phyloP scores from a whole-genome alignment of 2,888 invertebrate genomes.

The Gasteruption jaculator region DNA sequence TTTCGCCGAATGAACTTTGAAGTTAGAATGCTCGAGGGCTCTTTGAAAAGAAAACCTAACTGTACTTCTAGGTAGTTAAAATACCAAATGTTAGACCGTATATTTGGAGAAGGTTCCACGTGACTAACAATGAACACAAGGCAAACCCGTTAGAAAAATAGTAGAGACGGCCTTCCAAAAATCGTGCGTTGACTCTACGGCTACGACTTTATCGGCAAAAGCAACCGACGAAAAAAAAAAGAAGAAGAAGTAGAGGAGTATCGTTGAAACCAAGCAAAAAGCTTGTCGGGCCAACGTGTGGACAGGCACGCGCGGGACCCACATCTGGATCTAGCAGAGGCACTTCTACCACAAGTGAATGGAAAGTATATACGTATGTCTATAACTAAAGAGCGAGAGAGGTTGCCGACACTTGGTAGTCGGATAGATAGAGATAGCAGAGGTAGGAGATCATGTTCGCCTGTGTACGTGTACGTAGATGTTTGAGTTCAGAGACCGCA shows the following conservation, averaged over 20 bases:
- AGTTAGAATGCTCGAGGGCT: too few species aligned
- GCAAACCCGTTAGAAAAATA: too few species aligned
- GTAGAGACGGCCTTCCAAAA: conserved; percentile 16
- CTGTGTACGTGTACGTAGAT: too few species aligned
- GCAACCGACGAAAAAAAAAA: conserved; percentile 3
- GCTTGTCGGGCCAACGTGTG: too few species aligned
- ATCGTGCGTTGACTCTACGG: conserved; percentile 23
- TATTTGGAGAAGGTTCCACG: too few species aligned
- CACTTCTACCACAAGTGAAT: conserved; percentile 18
- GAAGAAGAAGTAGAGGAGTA: conserved; percentile 17
- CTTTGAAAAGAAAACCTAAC: too few species aligned
- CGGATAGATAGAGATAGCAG: conserved; percentile 29
- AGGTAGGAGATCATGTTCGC: conserved; percentile 25
- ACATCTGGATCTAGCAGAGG: conserved; percentile 17
- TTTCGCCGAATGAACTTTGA: too few species aligned
- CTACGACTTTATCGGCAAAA: conserved; percentile 8
- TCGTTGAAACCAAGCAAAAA: too few species aligned
- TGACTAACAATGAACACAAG: too few species aligned
- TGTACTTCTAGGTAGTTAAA: too few species aligned
- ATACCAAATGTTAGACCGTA: too few species aligned
- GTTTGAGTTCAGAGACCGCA: conserved; percentile 38
- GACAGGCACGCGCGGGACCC: conserved; percentile 18
- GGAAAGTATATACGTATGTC: conserved; percentile 20
- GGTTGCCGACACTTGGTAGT: conserved; percentile 22
- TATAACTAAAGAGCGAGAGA: conserved; percentile 23